A percentile compares a stretch with the other conserved stretches of the same genome.
phyloP scores from a whole-genome alignment of 2,113 vertebrate genomes.

The Prolemur simus region DNA sequence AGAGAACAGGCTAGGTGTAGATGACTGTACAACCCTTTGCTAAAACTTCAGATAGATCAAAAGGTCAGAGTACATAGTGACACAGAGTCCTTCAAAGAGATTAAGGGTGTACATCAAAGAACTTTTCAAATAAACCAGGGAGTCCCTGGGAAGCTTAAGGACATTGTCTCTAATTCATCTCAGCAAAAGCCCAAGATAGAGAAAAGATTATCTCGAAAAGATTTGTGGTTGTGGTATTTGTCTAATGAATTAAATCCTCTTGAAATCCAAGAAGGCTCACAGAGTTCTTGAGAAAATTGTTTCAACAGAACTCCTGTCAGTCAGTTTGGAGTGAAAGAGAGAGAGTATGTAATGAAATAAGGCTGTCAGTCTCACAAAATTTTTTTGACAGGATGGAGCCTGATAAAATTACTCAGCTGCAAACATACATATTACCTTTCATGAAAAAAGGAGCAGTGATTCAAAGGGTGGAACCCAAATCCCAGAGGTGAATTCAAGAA shows the following conservation, averaged over 20 bases:
- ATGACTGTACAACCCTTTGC: rapidly evolving
- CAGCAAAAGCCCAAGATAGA: background rate
- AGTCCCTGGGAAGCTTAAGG: background rate
- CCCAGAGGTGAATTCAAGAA: background rate
- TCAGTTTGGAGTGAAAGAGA: background rate
- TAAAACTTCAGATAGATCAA: background rate
- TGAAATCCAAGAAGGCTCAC: constrained; percentile 13
- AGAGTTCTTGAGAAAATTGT: constrained; percentile 47
- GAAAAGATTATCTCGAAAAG: background rate
- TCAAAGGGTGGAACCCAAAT: background rate
- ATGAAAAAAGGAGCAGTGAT: background rate
- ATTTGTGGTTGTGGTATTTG: background rate
- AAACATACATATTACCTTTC: background rate
- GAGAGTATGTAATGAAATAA: background rate
- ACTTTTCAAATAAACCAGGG: background rate
- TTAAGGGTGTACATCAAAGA: background rate
- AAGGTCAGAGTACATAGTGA: background rate
- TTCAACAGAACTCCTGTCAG: background rate
- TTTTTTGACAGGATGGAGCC: background rate
- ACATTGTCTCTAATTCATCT: background rate
- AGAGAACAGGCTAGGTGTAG: background rate
- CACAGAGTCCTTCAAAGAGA: background rate
- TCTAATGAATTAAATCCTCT: constrained; percentile 39
- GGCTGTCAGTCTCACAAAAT: background rate
- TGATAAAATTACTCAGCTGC: background rate